Evolutionary conservation across 2,113 vertebrate species (phyloP), one percentile per base, ranked within the genome.

Genomic region (Pelobates fuscus): DNA sequence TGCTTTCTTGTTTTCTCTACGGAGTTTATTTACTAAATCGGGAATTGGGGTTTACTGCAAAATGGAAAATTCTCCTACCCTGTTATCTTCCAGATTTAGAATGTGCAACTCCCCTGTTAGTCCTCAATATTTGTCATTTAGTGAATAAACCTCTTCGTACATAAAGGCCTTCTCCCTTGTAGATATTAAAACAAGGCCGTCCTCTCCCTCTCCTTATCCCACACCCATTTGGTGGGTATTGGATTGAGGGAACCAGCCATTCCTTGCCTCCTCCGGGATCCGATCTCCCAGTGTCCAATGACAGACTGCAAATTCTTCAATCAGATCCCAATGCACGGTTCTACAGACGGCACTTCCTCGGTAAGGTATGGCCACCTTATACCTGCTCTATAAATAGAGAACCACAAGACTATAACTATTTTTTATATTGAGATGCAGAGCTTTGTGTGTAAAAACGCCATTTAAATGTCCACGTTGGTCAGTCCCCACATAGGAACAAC

Each of bases 191-290:
- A 76, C 86, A 90, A 70, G 92, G 91, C 0, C 87, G 84, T 79
- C 89, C 90, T 0, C 85, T 94, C 81, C 94, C 93, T 1, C 91
- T 95, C 71, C 86, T 95, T 79, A 87, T 96, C 59, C 83, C 90
- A 30, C 92, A 94, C 15, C 89, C 93, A 80, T 85, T 85, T 67
- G 95, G 94, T 41, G 93, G 94, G 41, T 96, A 94, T 83, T 95
- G 95, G 95, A 90, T 94, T 54, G 93, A 96, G 83, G 88, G 86
- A 78, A 82, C 83, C 27, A 83, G 90, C 88, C 82, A 91, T 78
- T 85, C 82, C 81, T 14, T 85, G 64, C 81, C 82, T 14, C 85
- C 87, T 37, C 73, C 83, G 69, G 92, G 89, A 80, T 89, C 91
- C 58, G 78, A 89, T 57, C 80, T 82, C 2, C 85, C 79, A 29